phyloP scores from a whole-genome alignment of 2,113 vertebrate genomes.

The Nipponia nippon region DNA sequence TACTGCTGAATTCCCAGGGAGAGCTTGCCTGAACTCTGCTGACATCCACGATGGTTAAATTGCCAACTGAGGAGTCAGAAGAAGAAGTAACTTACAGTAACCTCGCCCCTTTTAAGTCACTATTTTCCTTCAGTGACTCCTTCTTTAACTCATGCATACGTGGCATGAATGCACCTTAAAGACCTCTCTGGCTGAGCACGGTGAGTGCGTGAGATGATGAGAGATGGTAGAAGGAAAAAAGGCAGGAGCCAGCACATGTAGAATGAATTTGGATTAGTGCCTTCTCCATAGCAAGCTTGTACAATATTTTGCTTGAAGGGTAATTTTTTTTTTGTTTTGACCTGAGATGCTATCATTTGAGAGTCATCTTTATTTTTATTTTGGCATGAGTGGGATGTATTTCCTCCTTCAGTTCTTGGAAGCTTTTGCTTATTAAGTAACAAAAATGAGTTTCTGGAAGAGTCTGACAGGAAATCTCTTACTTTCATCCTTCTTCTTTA shows the following conservation, averaged over 20 bases:
- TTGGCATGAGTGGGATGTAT: not conserved
- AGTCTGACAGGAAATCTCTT: not conserved
- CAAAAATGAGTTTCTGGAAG: not conserved
- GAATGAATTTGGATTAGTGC: not conserved
- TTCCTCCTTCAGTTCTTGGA: not conserved
- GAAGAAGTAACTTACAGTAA: not conserved
- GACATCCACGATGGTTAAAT: accelerated
- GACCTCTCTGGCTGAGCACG: not conserved
- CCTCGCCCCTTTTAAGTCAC: not conserved
- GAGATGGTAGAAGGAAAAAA: not conserved
- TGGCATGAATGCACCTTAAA: accelerated
- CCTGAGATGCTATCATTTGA: not conserved
- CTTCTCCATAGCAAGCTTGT: not conserved
- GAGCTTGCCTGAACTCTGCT: not conserved
- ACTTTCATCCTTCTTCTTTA: not conserved
- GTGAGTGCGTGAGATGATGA: not conserved
- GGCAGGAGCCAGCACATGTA: accelerated
- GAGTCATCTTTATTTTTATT: not conserved
- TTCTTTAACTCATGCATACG: not conserved
- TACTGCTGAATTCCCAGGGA: not conserved
- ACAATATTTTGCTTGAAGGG: not conserved
- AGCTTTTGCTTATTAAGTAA: not conserved
- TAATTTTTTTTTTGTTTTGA: not conserved
- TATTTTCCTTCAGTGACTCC: not conserved
- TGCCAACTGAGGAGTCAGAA: too few species aligned